phyloP scores from a whole-genome alignment of 2,113 vertebrate genomes.

The Hemichromis elongatus region DNA sequence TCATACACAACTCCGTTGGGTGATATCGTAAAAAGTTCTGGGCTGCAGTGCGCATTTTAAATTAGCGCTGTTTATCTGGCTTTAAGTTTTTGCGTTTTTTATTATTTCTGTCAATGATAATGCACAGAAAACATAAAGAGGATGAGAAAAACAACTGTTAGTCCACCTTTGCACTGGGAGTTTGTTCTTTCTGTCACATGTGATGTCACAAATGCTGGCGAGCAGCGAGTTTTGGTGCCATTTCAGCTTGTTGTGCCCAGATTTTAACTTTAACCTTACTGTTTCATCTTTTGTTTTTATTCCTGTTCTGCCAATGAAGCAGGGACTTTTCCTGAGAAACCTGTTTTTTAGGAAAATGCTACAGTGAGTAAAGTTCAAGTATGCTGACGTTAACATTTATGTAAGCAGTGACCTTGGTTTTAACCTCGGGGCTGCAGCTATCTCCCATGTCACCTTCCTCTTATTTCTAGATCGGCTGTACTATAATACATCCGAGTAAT shows the following conservation, averaged over 20 bases:
- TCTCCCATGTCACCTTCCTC: background rate
- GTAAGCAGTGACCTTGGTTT: background rate
- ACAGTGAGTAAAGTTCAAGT: background rate
- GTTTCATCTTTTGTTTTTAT: accelerated
- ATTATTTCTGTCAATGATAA: background rate
- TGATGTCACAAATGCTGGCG: background rate
- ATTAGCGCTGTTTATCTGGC: background rate
- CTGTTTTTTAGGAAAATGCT: background rate
- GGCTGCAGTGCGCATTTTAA: background rate
- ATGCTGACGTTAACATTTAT: background rate
- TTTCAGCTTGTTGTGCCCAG: background rate
- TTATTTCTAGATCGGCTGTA: background rate
- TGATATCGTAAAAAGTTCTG: accelerated
- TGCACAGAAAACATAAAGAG: background rate
- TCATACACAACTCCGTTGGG: no score
- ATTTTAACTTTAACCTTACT: background rate
- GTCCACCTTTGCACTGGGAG: accelerated
- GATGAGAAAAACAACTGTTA: background rate
- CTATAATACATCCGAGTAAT: background rate
- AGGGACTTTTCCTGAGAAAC: accelerated
- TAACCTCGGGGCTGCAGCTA: background rate
- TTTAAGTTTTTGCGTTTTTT: background rate
- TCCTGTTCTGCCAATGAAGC: background rate
- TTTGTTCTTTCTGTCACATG: background rate
- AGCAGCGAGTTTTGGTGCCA: accelerated